Percentiles rank a stretch among this genome's conserved stretches.
Conservation (phyloP, 2,113 vertebrate species). For the Chaenocephalus aceratus region DNA sequence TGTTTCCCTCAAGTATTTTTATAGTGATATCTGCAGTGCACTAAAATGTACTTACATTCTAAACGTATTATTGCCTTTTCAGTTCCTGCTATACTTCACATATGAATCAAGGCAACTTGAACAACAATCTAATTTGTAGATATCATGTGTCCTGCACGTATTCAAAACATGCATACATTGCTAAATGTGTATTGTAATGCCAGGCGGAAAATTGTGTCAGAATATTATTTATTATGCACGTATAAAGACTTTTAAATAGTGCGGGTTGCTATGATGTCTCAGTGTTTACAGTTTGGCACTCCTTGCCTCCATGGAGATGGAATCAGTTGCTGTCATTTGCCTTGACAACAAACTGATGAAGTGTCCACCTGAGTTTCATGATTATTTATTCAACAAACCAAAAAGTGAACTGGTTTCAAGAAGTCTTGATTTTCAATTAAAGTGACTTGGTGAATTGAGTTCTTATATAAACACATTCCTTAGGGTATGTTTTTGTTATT, state of each 20-base stretch:
- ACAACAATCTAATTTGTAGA: not conserved
- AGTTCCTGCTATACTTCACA: not conserved
- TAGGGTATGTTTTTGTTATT: not conserved
- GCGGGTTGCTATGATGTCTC: conserved; percentile 39
- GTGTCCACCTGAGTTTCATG: conserved; percentile 10
- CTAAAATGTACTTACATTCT: not conserved
- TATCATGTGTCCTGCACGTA: not conserved
- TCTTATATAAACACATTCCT: not conserved
- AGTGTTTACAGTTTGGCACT: conserved; percentile 62
- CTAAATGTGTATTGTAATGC: not conserved
- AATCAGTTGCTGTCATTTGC: conserved; percentile 46
- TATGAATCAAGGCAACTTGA: not conserved
- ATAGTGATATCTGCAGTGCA: not conserved
- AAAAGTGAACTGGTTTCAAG: not conserved
- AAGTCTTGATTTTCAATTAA: not conserved
- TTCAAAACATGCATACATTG: not conserved
- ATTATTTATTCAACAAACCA: not conserved
- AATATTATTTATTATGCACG: not conserved
- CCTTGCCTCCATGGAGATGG: conserved; percentile 67
- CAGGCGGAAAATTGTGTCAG: not conserved
- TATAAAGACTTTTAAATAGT: not conserved
- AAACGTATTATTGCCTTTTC: not conserved
- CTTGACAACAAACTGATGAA: conserved; percentile 38
- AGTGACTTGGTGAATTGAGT: not conserved
- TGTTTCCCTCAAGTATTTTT: not conserved